Evolutionary conservation across 2,113 vertebrate species (phyloP), one percentile per base, ranked within the genome.

Genomic region (Sphyrna mokarran): DNA sequence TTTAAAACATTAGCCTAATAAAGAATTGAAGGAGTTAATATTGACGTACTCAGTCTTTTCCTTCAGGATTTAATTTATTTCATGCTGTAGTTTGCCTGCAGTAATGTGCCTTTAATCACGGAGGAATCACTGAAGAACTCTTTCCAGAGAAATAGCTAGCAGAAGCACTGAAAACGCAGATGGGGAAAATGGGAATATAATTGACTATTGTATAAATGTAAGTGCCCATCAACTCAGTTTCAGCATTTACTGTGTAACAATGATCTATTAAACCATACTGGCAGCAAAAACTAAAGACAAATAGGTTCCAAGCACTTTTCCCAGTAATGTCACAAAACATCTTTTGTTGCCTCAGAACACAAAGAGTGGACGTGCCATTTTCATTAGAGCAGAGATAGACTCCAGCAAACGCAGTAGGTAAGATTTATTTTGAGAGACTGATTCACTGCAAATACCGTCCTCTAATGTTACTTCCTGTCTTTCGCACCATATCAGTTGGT

Each of bases 171-270:
- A 63, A 63, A 66, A n/a, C 90, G 14, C 87, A 94, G 90, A 68
- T 66, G 90, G 63, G 66, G 90, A 94, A 94, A 68, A 94, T 68
- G 61, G 90, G 20, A 37, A 68, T 94, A 63, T 68, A 94, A 68
- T 66, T 89, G 86, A 89, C 86, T 11, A 33, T 58, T 58, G 86
- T 58, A 20, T 37, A 63, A 63, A 91, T 63, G 29, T 5, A 91
- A 61, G 87, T 91, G 87, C 29, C 29, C 54, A 37, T 61, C 33
- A 68, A 68, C 3, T 37, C 33, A 40, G 26, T 68, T n/a, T 68
- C 90, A 94, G 14, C 61, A 68, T 94, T 10, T 68, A 94, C 33
- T n/a, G 0, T 63, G 90, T 68, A 37, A 66, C 63, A 66, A 94
- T 89, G 48, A 63, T 33, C 90, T 40, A 68, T 40, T 37, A 61